A percentile compares a stretch with the other conserved stretches of the same genome.
phyloP scores from a whole-genome alignment of 2,113 vertebrate species.

The Lamprologus ornatipinnis region DNA sequence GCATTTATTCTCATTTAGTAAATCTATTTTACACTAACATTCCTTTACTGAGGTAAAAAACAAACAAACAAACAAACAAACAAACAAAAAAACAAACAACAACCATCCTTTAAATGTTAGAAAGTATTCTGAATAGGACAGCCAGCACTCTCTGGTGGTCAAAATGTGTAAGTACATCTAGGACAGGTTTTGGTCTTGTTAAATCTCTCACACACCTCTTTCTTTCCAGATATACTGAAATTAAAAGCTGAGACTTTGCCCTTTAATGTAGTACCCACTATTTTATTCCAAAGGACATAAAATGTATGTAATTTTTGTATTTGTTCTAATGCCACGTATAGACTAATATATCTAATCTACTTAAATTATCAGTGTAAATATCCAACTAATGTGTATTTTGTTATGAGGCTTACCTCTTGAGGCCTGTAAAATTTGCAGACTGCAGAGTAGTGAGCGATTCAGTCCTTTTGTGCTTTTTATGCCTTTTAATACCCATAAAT shows the following conservation, averaged over 20 bases:
- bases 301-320: not conserved
- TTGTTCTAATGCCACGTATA: not conserved
- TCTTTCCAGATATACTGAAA: not conserved
- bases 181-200: not conserved
- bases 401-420: not conserved
- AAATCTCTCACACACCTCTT: not conserved
- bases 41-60: not conserved
- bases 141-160: constrained; percentile 8
- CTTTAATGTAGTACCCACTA: not conserved
- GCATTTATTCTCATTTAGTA: not conserved
- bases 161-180: not conserved
- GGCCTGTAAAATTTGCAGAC: not conserved
- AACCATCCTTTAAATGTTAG: not conserved
- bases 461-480: not conserved
- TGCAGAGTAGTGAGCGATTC: not conserved
- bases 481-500: not conserved
- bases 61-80: accelerated
- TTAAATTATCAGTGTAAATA: not conserved
- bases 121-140: not conserved
- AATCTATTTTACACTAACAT: not conserved
- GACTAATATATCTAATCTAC: not conserved
- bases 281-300: not conserved
- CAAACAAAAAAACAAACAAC: not conserved
- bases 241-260: not conserved
- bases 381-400: not conserved